A percentile compares a stretch with the other conserved stretches of the same genome.
phyloP scores from a whole-genome alignment of 2,113 vertebrate genomes.

The Atractosteus spatula region DNA sequence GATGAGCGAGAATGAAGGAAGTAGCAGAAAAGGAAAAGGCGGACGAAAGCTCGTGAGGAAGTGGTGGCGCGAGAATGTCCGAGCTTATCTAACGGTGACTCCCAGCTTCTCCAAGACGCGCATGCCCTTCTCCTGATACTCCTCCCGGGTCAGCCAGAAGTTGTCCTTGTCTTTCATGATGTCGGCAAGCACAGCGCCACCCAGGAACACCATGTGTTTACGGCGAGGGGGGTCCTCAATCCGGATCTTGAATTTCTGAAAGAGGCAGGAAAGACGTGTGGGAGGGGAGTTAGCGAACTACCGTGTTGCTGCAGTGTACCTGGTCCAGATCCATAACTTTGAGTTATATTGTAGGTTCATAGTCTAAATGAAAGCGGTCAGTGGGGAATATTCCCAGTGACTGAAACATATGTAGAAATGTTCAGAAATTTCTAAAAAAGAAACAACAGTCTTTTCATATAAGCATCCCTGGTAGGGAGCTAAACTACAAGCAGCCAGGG shows the following conservation, averaged over 20 bases:
- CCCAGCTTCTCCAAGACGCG: slow-evolving; percentile 96
- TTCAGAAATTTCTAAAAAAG: no score
- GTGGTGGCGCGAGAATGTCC: slow-evolving; percentile 43
- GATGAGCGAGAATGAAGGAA: slow-evolving; percentile 68
- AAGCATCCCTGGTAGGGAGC: no score
- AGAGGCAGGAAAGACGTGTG: slow-evolving; percentile 2
- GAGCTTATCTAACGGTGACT: slow-evolving; percentile 94
- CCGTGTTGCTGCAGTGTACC: no score
- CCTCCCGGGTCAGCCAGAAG: slow-evolving; percentile 98
- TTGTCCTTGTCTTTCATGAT: slow-evolving; percentile 99
- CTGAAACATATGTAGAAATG: no score
- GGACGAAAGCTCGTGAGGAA: slow-evolving; percentile 36
- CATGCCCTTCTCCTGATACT: slow-evolving; percentile 95
- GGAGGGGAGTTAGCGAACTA: not conserved
- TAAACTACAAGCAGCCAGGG: no score
- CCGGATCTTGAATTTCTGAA: slow-evolving; percentile 97
- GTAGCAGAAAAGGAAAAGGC: slow-evolving; percentile 46
- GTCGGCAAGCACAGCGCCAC: slow-evolving; percentile 91
- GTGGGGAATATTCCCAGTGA: no score
- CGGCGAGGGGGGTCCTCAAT: slow-evolving; percentile 93
- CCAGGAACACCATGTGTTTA: slow-evolving; percentile 98
- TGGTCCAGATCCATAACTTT: no score
- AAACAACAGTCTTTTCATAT: no score
- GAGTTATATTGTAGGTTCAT: no score
- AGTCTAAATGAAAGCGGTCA: no score